These are phyloP conservation scores for Hypocryptadius cinnamomeus DNA, from an alignment of 2,113 vertebrate species.

Conservation along the genomic window DNA sequence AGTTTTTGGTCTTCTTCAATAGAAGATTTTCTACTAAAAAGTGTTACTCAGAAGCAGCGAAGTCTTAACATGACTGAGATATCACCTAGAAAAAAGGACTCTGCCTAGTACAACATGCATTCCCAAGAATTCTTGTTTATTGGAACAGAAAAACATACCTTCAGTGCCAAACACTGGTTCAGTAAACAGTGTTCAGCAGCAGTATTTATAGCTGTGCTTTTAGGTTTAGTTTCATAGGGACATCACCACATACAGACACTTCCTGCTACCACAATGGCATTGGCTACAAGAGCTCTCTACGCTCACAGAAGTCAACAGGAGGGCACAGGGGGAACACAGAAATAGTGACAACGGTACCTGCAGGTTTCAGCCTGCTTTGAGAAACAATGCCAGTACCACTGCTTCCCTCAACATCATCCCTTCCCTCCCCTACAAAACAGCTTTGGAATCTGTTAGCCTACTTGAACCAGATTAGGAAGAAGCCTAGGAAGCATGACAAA, in stretches of 20 bases:
- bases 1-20: background rate
- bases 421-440: background rate
- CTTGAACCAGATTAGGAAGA: background rate
- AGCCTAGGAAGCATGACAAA: background rate
- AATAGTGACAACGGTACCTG: background rate
- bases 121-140: background rate
- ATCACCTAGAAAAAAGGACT: background rate
- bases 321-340: rapidly evolving
- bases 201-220: background rate
- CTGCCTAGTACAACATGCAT: background rate
- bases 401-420: background rate
- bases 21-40: background rate
- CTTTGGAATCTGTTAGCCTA: background rate
- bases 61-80: background rate
- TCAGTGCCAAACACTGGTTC: background rate
- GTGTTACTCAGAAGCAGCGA: background rate
- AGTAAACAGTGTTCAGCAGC: background rate
- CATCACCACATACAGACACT: background rate
- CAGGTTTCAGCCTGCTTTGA: background rate
- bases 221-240: background rate
- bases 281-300: background rate
- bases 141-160: background rate
- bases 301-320: background rate
- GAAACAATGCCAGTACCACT: background rate
- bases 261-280: background rate